These are phyloP conservation scores for Pygocentrus nattereri DNA, from an alignment of 2,797 vertebrate genomes.

Conservation along the genomic window DNA sequence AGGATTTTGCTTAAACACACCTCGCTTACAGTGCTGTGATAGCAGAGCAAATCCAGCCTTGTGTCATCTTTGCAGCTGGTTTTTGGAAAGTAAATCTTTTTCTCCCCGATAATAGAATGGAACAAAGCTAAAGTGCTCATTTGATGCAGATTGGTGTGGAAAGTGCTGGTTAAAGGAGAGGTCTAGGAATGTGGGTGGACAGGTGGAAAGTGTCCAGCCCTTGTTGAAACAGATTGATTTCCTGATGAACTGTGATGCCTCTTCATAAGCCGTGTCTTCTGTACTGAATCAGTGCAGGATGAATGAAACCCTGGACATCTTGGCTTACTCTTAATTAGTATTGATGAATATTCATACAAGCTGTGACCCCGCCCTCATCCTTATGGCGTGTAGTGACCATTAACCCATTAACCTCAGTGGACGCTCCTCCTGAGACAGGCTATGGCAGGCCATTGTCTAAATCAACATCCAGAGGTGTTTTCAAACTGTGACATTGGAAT, in stretches of 20 bases:
- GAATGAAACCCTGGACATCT: not conserved
- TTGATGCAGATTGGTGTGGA: not conserved
- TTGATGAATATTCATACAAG: constrained; percentile 31
- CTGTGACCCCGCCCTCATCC: constrained; percentile 21
- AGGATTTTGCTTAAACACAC: constrained; percentile 35
- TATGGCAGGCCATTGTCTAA: not conserved
- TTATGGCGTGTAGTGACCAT: constrained; percentile 43
- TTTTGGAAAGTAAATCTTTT: no score
- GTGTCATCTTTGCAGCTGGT: not conserved
- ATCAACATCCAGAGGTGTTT: constrained; percentile 23
- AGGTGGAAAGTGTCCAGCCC: not conserved
- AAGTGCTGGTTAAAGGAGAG: constrained; percentile 26
- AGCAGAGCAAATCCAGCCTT: not conserved
- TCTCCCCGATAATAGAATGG: no score
- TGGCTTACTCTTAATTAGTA: not conserved
- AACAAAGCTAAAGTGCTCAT: no score
- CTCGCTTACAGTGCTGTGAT: constrained; percentile 12
- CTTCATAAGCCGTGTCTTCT: not conserved
- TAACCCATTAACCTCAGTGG: constrained; percentile 35
- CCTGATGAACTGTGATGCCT: not conserved
- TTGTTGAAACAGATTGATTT: not conserved
- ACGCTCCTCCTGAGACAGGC: constrained; percentile 6
- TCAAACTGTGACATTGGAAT: not conserved
- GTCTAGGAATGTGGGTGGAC: constrained; percentile 21
- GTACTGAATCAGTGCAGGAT: not conserved